A percentile compares a stretch with the other conserved stretches of the same genome.
phyloP scores from a whole-genome alignment of 2,888 invertebrate genomes.

The Chouioia cunea region DNA sequence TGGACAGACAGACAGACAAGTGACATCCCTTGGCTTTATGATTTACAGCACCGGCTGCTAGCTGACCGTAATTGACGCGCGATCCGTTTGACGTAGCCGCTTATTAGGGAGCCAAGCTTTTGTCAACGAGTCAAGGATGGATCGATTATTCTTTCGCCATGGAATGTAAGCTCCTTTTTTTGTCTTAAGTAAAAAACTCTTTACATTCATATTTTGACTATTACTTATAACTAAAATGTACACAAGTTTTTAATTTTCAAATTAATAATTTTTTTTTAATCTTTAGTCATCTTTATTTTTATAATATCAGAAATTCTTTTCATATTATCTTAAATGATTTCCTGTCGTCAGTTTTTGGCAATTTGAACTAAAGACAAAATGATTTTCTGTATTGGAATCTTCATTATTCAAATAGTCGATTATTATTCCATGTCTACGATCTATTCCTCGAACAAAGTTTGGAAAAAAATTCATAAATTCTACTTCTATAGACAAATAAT shows the following conservation, averaged over 20 bases:
- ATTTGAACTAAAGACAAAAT: no score
- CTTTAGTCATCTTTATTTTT: no score
- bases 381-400: no score
- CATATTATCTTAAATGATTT: no score
- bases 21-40: slow-evolving; percentile 3
- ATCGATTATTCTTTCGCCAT: slow-evolving; percentile 15
- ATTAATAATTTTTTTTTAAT: no score
- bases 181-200: slow-evolving; percentile 1
- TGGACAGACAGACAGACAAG: no score
- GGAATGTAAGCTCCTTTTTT: not conserved
- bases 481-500: slow-evolving; percentile 13
- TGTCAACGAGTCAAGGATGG: not conserved
- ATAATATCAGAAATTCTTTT: no score
- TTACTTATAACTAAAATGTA: not conserved
- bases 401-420: slow-evolving; percentile 35
- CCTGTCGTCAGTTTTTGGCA: no score
- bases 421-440: no score
- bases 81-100: slow-evolving; percentile 5
- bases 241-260: no score
- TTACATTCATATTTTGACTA: slow-evolving; percentile 11
- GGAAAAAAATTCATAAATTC: not conserved
- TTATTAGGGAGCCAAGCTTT: slow-evolving; percentile 10
- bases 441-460: not conserved
- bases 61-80: not conserved
- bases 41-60: slow-evolving; percentile 1